Percentiles rank a stretch among this genome's conserved stretches.
These are phyloP conservation scores for Phrynocephalus vlangalii DNA, from an alignment of 2,797 vertebrate genomes.

Conservation along the genomic window DNA sequence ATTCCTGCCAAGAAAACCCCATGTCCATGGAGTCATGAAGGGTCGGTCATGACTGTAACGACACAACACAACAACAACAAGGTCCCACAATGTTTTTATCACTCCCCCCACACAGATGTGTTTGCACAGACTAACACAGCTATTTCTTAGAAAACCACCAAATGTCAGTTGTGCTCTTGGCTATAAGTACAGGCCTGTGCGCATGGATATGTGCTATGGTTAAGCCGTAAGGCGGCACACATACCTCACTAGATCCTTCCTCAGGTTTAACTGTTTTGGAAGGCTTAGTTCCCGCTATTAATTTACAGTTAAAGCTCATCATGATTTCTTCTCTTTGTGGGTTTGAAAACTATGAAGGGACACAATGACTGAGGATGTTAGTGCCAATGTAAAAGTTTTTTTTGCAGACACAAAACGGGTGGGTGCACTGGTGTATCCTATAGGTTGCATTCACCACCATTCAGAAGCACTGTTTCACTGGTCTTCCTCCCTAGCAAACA, in stretches of 20 bases:
- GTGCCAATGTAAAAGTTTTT: background rate
- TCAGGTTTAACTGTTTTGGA: background rate
- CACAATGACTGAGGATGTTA: background rate
- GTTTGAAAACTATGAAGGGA: background rate
- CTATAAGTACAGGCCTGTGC: background rate
- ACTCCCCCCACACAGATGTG: too few species aligned
- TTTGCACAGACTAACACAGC: too few species aligned
- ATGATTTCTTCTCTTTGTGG: background rate
- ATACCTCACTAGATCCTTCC: too few species aligned
- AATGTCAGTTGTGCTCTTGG: background rate
- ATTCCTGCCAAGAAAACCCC: too few species aligned
- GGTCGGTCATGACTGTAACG: too few species aligned
- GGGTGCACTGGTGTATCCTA: too few species aligned
- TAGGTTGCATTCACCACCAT: background rate
- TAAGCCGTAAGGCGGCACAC: background rate
- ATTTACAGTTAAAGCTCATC: background rate
- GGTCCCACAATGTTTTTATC: too few species aligned
- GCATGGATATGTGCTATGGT: too few species aligned
- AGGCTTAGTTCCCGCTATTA: background rate
- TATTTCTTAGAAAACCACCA: too few species aligned
- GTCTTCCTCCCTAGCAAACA: background rate
- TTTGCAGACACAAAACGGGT: too few species aligned
- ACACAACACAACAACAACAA: too few species aligned
- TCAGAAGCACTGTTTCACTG: background rate
- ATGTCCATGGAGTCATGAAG: too few species aligned